Percentiles rank a stretch among this genome's conserved stretches.
phyloP scores from a whole-genome alignment of 2,888 invertebrate species.

The Helicoverpa assulta region DNA sequence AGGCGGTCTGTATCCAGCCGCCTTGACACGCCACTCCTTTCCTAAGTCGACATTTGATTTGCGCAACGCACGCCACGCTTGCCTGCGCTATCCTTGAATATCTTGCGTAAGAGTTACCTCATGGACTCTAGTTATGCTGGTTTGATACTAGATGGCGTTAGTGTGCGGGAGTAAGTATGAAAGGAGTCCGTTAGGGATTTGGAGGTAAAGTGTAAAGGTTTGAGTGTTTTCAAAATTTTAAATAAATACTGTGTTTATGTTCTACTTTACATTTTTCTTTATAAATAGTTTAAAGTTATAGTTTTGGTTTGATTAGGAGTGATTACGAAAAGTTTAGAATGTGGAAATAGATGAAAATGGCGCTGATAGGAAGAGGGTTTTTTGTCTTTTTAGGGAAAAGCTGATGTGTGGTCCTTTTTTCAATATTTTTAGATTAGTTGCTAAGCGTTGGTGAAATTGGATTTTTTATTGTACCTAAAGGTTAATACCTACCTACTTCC shows the following conservation, averaged over 20 bases:
- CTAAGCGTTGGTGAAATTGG: background rate
- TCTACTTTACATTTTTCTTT: too few species aligned
- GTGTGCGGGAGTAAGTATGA: constrained; percentile 7
- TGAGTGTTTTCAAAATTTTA: too few species aligned
- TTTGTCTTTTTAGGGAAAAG: too few species aligned
- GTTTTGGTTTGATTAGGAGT: too few species aligned
- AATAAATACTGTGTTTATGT: too few species aligned
- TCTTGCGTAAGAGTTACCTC: constrained; percentile 71
- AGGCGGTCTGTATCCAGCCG: constrained; percentile 73
- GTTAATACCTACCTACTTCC: constrained; percentile 27
- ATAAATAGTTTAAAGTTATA: too few species aligned
- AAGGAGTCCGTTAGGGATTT: too few species aligned
- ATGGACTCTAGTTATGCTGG: constrained; percentile 46
- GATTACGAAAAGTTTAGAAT: constrained; percentile 23
- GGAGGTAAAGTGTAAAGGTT: too few species aligned
- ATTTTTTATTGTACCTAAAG: constrained; percentile 11
- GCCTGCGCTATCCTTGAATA: constrained; percentile 70
- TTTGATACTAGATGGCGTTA: constrained; percentile 59
- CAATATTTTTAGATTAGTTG: too few species aligned
- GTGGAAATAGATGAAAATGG: constrained; percentile 15
- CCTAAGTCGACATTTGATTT: constrained; percentile 84
- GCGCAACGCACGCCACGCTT: constrained; percentile 68
- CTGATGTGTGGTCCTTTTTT: too few species aligned
- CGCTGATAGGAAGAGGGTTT: too few species aligned
- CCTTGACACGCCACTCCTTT: constrained; percentile 85